Conservation (phyloP, 2,113 vertebrate species). For the Myodes glareolus region DNA sequence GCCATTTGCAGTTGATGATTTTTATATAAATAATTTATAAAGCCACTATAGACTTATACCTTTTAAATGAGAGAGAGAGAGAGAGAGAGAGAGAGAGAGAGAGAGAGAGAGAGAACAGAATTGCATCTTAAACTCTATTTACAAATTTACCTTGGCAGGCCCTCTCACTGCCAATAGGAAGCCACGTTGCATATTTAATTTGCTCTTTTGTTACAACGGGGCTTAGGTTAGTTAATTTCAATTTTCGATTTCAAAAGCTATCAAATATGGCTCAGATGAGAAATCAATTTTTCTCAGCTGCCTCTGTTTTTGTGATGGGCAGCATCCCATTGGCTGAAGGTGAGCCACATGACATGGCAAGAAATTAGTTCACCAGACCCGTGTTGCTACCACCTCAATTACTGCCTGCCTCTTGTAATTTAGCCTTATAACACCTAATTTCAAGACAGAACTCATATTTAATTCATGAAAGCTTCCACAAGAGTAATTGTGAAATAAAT, state of each 20-base stretch:
- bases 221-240: constrained; percentile 99
- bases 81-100: constrained; percentile 59
- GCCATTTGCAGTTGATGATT: constrained; percentile 83
- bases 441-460: constrained; percentile 99
- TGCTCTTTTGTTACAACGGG: constrained; percentile 99
- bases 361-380: constrained; percentile 98
- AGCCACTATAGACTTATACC: constrained; percentile 84
- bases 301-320: constrained; percentile 95
- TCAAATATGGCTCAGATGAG: constrained; percentile 99
- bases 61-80: constrained; percentile 75
- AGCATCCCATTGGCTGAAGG: constrained; percentile 90
- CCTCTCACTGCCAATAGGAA: constrained; percentile 91
- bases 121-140: constrained; percentile 93
- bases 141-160: constrained; percentile 94
- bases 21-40: constrained; percentile 90
- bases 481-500: constrained; percentile 99
- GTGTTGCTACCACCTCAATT: constrained; percentile 99
- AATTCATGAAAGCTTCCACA: constrained; percentile 99
- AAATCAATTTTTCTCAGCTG: constrained; percentile 99
- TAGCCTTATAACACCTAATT: constrained; percentile 99
- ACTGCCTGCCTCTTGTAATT: constrained; percentile 99
- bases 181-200: constrained; percentile 96
- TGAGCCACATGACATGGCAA: constrained; percentile 92
- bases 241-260: constrained; percentile 99
- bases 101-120: constrained; percentile 67